Evolutionary conservation across 2,888 invertebrate genomes (phyloP), one percentile per base, ranked within the genome.

Genomic region (Agriotes lineatus): DNA sequence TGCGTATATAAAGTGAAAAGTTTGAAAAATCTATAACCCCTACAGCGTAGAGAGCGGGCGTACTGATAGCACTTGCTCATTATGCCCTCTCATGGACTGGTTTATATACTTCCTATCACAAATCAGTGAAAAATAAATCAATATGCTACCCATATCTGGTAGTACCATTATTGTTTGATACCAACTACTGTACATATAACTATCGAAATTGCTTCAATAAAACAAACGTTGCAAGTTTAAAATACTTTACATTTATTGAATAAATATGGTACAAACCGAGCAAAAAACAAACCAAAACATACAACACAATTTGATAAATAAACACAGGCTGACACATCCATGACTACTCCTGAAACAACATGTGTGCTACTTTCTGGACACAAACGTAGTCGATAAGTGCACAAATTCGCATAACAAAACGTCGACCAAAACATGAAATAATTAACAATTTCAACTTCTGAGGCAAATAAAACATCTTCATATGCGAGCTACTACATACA

Each of bases 191-290:
- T n/a, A n/a, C n/a, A n/a, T n/a, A n/a, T n/a, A n/a, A n/a, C n/a
- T n/a, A n/a, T n/a, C n/a, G n/a, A n/a, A n/a, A n/a, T n/a, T n/a
- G n/a, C n/a, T n/a, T n/a, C 39, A 44, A 19, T 19, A 12, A 42
- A 42, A 35, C 35, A 12, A 3, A n/a, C n/a, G 12, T 37, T 37
- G 10, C 20, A 33, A 54, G 9, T 66, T 60, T 39, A 65, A 58
- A 65, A 50, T 67, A 60, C 33, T 60, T 60, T 45, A 67, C 60
- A 67, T 67, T 67, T 67, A 67, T 61, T 67, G 57, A 57, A 67
- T 67, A 67, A 67, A 67, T 67, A 67, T 67, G 18, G 20, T 67
- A 67, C 67, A 67, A 61, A 45, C 37, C 25, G 22, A 61, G 20
- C 30, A 59, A 35, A 61, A 61, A 37, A 44, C 10, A 50, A 50